phyloP scores from a whole-genome alignment of 2,888 invertebrate genomes.

The Melitaea athalia region DNA sequence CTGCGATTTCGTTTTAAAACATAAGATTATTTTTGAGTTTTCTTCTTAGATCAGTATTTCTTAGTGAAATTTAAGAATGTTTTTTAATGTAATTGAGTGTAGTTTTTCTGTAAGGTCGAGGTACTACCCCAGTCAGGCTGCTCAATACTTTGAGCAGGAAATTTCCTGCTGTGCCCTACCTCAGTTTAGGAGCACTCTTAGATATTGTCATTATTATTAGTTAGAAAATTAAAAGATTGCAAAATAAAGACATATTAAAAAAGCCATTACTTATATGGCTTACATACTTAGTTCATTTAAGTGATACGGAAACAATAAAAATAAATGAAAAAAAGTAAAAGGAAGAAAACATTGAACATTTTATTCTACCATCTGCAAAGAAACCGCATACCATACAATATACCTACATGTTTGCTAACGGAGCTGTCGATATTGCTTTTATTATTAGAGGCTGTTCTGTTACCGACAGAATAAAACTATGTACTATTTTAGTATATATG shows the following conservation, averaged over 20 bases:
- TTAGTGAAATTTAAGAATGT: too few relatives aligned
- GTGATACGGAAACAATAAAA: background rate
- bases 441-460: background rate
- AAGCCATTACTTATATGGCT: background rate
- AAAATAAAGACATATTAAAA: background rate
- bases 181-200: too few relatives aligned
- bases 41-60: background rate
- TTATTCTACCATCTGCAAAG: conserved; percentile 3
- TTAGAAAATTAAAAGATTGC: background rate
- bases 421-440: conserved; percentile 7
- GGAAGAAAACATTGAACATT: background rate
- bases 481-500: background rate
- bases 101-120: too few relatives aligned
- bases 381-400: background rate
- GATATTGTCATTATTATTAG: too few relatives aligned
- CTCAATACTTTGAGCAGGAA: too few relatives aligned
- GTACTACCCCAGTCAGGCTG: too few relatives aligned
- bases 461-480: background rate
- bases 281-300: background rate
- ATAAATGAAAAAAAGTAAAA: background rate
- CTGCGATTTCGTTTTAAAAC: background rate
- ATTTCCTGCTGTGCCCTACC: too few relatives aligned
- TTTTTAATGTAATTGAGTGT: too few relatives aligned
- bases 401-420: conserved; percentile 8
- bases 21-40: background rate